Evolutionary conservation across 2,888 invertebrate species (phyloP).

Genomic region (Meiosimyza decipiens): DNA sequence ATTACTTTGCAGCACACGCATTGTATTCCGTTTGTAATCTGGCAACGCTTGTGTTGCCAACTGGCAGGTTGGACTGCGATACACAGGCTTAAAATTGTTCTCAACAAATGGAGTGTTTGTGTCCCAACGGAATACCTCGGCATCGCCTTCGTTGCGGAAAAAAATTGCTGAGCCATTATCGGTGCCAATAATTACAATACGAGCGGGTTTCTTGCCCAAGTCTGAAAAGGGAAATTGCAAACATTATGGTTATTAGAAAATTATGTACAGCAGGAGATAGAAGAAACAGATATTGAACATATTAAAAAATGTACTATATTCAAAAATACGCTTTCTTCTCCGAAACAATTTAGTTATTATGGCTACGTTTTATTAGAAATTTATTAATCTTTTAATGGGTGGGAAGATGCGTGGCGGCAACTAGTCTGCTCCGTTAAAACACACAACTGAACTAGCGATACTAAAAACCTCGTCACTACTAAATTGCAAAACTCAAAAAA

Average conservation of each 20-base stretch:
- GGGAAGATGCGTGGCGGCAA: too few relatives aligned
- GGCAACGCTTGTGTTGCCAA: slow-evolving; percentile 72
- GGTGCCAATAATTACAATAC: slow-evolving; percentile 73
- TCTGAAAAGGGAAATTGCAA: slow-evolving; percentile 57
- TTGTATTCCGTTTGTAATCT: slow-evolving; percentile 70
- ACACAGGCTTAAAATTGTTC: slow-evolving; percentile 69
- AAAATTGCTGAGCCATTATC: slow-evolving; percentile 72
- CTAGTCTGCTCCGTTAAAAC: too few relatives aligned
- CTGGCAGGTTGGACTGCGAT: slow-evolving; percentile 69
- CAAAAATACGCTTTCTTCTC: neutral
- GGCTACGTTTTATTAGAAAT: too few relatives aligned
- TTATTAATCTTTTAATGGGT: too few relatives aligned
- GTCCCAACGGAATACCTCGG: slow-evolving; percentile 73
- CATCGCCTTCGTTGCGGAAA: slow-evolving; percentile 72
- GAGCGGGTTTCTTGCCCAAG: slow-evolving; percentile 71
- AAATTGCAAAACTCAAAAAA: too few relatives aligned
- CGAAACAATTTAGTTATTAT: neutral
- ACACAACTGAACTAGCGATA: too few relatives aligned
- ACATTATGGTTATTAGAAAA: neutral
- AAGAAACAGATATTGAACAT: neutral
- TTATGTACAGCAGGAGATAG: neutral
- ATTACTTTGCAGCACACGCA: slow-evolving; percentile 74
- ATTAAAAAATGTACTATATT: too few relatives aligned
- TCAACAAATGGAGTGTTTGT: slow-evolving; percentile 66
- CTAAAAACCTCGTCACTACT: too few relatives aligned